Evolutionary conservation across 2,797 vertebrate genomes (phyloP).

Genomic region (Emydoidea blandingii): DNA sequence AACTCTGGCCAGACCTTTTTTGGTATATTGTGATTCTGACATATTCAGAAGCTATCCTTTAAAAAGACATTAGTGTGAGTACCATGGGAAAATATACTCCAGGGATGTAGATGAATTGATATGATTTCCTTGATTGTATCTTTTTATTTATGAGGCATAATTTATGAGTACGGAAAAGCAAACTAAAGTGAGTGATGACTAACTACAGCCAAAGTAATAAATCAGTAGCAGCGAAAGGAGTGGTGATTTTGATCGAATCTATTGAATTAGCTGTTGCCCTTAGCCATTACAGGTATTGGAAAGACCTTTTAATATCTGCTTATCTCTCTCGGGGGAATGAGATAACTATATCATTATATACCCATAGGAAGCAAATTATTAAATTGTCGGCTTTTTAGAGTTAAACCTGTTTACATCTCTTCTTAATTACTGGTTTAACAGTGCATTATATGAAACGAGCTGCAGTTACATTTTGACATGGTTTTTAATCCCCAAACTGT

Average conservation of each 20-base stretch:
- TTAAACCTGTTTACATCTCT: constrained; percentile 76
- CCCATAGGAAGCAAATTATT: constrained; percentile 85
- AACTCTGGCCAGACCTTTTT: constrained; percentile 70
- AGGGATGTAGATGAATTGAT: constrained; percentile 92
- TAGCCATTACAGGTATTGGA: constrained; percentile 94
- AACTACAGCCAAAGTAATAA: constrained; percentile 91
- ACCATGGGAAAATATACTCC: constrained; percentile 85
- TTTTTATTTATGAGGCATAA: constrained; percentile 99
- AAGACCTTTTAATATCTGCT: constrained; percentile 98
- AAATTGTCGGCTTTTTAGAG: constrained; percentile 82
- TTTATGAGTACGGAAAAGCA: constrained; percentile 94
- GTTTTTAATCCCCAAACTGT: not conserved
- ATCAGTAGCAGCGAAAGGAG: constrained; percentile 91
- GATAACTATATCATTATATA: constrained; percentile 85
- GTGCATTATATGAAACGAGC: constrained; percentile 33
- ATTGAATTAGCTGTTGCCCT: constrained; percentile 97
- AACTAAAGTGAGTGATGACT: constrained; percentile 92
- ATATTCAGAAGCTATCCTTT: constrained; percentile 82
- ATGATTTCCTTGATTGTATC: constrained; percentile 97
- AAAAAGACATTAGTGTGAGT: constrained; percentile 88
- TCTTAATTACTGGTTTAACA: constrained; percentile 74
- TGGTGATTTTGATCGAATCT: constrained; percentile 95
- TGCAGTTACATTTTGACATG: constrained; percentile 38
- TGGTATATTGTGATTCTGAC: constrained; percentile 46
- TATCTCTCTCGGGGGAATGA: constrained; percentile 88